Evolutionary conservation across 2,113 vertebrate genomes (phyloP), one percentile per base, ranked within the genome.

Genomic region (Paracanthobrama guichenoti): DNA sequence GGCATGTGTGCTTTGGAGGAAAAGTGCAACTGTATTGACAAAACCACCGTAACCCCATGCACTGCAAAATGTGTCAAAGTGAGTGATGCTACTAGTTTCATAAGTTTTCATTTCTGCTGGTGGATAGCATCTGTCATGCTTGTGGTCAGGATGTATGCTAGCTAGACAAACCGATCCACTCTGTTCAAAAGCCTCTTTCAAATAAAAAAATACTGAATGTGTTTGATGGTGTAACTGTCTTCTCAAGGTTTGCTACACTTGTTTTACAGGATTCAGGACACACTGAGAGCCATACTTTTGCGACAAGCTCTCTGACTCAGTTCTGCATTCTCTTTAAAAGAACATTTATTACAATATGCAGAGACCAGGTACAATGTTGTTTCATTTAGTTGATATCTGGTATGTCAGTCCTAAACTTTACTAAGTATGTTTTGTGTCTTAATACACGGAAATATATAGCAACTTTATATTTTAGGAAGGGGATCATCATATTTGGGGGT

Each of bases 261-360:
- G 83, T 8, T 84, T 85, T 42, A 28, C 96, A 99, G 1, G 92
- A 95, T 82, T 91, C 92, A n/a, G 97, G 95, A 46, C 95, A 96
- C 62, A 95, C 96, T 0, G 97, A 98, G 92, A 99, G 96, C 85
- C 96, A 96, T 87, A 98, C 95, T 0, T 99, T 99, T 82, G 96
- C 98, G 83, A 99, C 96, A 87, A 98, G 96, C 91, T 95, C 96
- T 79, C 92, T 96, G 71, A 98, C 95, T 16, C 97, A 99, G 92
- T 99, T 99, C 94, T 95, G 96, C 90, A 97, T 99, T 91, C 97
- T 99, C 90, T 99, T 99, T 94, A 97, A 96, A 90, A 96, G 97
- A 90, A 97, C 96, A 55, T 97, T 98, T 64, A 67, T 96, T 81
- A 98, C 96, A 71, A 98, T 97, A 94, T 94, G 97, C 80, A 95